phyloP scores from a whole-genome alignment of 2,797 vertebrate genomes.

The Meda fulgida region DNA sequence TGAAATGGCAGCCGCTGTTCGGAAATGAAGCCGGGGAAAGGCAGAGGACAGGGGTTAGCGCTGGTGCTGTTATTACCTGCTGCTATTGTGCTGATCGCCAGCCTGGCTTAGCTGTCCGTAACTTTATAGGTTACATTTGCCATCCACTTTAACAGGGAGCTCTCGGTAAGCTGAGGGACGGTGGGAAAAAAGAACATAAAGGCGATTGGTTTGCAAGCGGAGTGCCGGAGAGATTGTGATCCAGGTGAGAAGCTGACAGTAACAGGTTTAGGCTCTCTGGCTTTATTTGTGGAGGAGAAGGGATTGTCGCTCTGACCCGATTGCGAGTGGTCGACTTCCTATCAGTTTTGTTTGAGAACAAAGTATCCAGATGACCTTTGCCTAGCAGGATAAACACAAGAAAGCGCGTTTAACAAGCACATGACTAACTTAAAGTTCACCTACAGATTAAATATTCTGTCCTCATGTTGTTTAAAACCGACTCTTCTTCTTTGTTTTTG shows the following conservation, averaged over 20 bases:
- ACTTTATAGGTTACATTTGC: slow-evolving; percentile 78
- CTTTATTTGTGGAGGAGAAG: slow-evolving; percentile 74
- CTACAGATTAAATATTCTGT: not conserved
- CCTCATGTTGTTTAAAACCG: not conserved
- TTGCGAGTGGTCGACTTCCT: slow-evolving; percentile 66
- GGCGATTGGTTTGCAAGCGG: slow-evolving; percentile 78
- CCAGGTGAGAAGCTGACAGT: slow-evolving; percentile 84
- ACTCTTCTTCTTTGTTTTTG: not conserved
- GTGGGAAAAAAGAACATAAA: slow-evolving; percentile 68
- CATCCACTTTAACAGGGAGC: slow-evolving; percentile 67
- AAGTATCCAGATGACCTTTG: slow-evolving; percentile 51
- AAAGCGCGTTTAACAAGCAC: slow-evolving; percentile 40
- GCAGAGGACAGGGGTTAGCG: slow-evolving; percentile 63
- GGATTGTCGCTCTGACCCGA: slow-evolving; percentile 51
- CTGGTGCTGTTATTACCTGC: slow-evolving; percentile 76
- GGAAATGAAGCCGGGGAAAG: slow-evolving; percentile 82
- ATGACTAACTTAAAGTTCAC: not conserved
- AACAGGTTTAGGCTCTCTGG: slow-evolving; percentile 78
- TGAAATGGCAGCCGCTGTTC: slow-evolving; percentile 81
- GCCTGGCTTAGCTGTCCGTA: slow-evolving; percentile 80
- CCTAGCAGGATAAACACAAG: slow-evolving; percentile 26
- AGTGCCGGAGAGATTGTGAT: slow-evolving; percentile 74
- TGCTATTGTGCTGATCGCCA: slow-evolving; percentile 75
- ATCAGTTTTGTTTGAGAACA: slow-evolving; percentile 28
- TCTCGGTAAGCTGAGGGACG: slow-evolving; percentile 68